phyloP scores from a whole-genome alignment of 2,797 vertebrate species.

The Smutsia gigantea region DNA sequence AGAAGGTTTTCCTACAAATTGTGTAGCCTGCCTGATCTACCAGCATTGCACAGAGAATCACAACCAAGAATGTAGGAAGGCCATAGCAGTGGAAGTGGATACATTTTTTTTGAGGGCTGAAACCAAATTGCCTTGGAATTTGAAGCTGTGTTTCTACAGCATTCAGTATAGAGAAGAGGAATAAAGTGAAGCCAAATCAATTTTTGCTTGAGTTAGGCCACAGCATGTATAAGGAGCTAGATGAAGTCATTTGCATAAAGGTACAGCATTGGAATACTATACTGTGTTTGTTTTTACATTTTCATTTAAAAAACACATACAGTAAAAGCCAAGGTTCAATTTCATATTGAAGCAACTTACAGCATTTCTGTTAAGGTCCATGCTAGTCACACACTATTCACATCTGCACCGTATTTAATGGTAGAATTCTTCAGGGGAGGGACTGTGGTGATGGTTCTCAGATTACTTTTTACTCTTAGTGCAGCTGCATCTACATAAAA shows the following conservation, averaged over 20 bases:
- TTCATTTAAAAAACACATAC: not conserved
- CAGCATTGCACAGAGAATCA: slow-evolving; percentile 70
- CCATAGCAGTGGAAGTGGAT: not conserved
- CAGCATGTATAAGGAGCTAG: slow-evolving; percentile 63
- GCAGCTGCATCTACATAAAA: slow-evolving; percentile 76
- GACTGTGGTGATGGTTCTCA: slow-evolving; percentile 74
- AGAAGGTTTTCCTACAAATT: slow-evolving; percentile 77
- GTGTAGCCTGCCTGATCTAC: slow-evolving; percentile 62
- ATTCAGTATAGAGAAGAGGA: slow-evolving; percentile 44
- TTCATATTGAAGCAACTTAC: slow-evolving; percentile 69
- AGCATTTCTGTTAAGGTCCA: slow-evolving; percentile 63
- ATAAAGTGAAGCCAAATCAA: slow-evolving; percentile 7
- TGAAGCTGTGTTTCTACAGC: slow-evolving; percentile 55
- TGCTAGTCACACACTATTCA: slow-evolving; percentile 59
- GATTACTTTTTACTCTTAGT: slow-evolving; percentile 78
- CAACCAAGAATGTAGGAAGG: slow-evolving; percentile 3
- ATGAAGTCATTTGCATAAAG: slow-evolving; percentile 83
- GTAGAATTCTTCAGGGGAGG: slow-evolving; percentile 59
- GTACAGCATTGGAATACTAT: slow-evolving; percentile 71
- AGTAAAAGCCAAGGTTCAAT: slow-evolving; percentile 72
- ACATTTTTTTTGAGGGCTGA: slow-evolving; percentile 54
- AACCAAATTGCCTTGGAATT: slow-evolving; percentile 31
- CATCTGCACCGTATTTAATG: slow-evolving; percentile 72
- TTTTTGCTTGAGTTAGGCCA: slow-evolving; percentile 35
- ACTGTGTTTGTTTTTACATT: slow-evolving; percentile 7